These are phyloP conservation scores for Drosophila chauvacae DNA, from an alignment of 1,140 invertebrate genomes.

Conservation along the genomic window DNA sequence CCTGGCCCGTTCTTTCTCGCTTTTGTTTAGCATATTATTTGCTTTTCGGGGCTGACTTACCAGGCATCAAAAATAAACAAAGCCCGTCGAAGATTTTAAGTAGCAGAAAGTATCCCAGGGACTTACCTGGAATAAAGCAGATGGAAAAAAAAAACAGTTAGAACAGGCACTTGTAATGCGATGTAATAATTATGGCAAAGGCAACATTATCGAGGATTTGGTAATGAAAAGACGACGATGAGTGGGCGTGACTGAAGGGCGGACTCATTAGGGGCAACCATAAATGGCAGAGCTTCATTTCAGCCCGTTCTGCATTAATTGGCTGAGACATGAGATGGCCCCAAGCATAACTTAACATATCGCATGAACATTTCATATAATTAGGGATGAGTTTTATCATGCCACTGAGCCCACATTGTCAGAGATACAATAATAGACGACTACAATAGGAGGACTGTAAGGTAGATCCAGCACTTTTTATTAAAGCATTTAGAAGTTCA, in stretches of 20 bases:
- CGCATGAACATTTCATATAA: conserved; percentile 7
- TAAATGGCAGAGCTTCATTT: conserved; percentile 27
- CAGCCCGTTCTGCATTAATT: conserved; percentile 65
- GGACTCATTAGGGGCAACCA: conserved; percentile 52
- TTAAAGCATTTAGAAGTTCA: not conserved
- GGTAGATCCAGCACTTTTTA: not conserved
- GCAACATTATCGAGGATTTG: conserved; percentile 22
- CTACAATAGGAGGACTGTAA: not conserved
- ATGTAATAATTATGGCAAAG: conserved; percentile 60
- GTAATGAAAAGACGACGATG: conserved; percentile 2
- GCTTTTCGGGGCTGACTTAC: conserved; percentile 63
- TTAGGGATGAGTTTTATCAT: not conserved
- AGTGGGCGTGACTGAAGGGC: not conserved
- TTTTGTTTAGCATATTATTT: conserved; percentile 61
- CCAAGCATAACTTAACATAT: conserved; percentile 8
- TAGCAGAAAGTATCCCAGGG: conserved; percentile 55
- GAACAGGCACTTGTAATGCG: conserved; percentile 41
- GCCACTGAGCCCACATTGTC: not conserved
- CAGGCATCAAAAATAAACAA: conserved; percentile 65
- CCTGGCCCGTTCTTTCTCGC: not conserved
- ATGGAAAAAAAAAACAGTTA: conserved; percentile 41
- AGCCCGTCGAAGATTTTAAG: conserved; percentile 58
- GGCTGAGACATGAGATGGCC: conserved; percentile 44
- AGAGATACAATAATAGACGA: not conserved
- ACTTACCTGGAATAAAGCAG: conserved; percentile 72